Evolutionary conservation across 2,797 vertebrate genomes (phyloP).

Genomic region (Catamblyrhynchus diadema): DNA sequence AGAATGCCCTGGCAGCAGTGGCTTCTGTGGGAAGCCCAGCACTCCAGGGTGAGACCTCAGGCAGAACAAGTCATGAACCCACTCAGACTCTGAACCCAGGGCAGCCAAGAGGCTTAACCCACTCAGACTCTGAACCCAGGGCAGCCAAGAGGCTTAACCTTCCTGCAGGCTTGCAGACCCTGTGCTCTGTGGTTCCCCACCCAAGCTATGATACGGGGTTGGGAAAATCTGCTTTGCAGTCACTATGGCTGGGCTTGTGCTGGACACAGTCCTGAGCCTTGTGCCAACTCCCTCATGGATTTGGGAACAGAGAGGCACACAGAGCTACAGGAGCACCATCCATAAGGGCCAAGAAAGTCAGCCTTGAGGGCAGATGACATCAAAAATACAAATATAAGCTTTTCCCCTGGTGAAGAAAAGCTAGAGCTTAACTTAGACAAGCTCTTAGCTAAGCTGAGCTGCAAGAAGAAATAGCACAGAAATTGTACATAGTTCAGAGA

Average conservation of each 20-base stretch:
- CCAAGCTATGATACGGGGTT: background rate
- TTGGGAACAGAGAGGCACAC: background rate
- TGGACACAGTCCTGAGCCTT: background rate
- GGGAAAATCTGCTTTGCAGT: background rate
- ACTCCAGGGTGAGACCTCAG: background rate
- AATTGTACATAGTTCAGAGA: background rate
- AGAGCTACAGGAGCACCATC: background rate
- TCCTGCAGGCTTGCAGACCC: background rate
- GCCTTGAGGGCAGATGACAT: background rate
- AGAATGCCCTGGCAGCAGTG: background rate
- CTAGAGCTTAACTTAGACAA: background rate
- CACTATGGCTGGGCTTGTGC: background rate
- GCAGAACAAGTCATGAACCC: background rate
- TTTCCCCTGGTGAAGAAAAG: background rate
- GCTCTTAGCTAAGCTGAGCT: background rate
- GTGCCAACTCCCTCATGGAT: background rate
- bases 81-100: background rate
- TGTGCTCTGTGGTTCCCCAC: background rate
- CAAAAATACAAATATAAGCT: background rate
- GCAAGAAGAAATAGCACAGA: background rate
- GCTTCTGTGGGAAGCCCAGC: background rate
- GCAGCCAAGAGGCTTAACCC: background rate
- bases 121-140: background rate
- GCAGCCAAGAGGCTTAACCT: background rate
- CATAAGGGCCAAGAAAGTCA: background rate